These are phyloP conservation scores for Myiozetetes cayanensis DNA, from an alignment of 2,113 vertebrate genomes.

Conservation along the genomic window DNA sequence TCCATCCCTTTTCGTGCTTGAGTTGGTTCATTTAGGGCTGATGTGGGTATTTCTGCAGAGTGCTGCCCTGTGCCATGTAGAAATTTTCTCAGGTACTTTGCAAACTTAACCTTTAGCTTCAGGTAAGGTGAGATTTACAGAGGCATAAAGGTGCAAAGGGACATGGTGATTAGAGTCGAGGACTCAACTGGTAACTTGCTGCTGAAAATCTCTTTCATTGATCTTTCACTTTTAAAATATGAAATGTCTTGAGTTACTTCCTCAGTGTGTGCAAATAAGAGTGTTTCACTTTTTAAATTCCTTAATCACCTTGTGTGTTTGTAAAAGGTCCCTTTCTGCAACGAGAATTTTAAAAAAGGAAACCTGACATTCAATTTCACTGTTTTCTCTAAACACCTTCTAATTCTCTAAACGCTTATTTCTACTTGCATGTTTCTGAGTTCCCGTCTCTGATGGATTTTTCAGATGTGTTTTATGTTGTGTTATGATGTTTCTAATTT, in stretches of 20 bases:
- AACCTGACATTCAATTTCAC: conserved; percentile 21
- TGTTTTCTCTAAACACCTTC: conserved; percentile 21
- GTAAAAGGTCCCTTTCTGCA: conserved; percentile 15
- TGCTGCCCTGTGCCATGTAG: neutral
- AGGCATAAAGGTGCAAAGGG: conserved; percentile 27
- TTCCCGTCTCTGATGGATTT: neutral
- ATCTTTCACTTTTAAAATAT: conserved; percentile 41
- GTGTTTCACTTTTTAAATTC: conserved; percentile 38
- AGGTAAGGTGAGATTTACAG: neutral
- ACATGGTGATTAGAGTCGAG: neutral
- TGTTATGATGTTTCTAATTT: conserved; percentile 57
- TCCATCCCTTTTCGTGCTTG: neutral
- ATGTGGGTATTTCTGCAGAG: neutral
- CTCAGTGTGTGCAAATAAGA: conserved; percentile 56
- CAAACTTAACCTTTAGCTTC: conserved; percentile 31
- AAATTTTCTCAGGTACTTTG: neutral
- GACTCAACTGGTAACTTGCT: neutral
- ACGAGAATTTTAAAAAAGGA: neutral
- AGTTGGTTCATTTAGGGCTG: neutral
- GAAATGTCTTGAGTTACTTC: conserved; percentile 59
- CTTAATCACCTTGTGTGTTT: conserved; percentile 2
- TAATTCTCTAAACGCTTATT: conserved; percentile 6
- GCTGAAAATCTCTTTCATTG: conserved; percentile 42
- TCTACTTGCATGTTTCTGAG: neutral
- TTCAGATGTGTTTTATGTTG: conserved; percentile 52